Evolutionary conservation across 1,140 invertebrate genomes (phyloP).

Genomic region (Coelopa frigida): DNA sequence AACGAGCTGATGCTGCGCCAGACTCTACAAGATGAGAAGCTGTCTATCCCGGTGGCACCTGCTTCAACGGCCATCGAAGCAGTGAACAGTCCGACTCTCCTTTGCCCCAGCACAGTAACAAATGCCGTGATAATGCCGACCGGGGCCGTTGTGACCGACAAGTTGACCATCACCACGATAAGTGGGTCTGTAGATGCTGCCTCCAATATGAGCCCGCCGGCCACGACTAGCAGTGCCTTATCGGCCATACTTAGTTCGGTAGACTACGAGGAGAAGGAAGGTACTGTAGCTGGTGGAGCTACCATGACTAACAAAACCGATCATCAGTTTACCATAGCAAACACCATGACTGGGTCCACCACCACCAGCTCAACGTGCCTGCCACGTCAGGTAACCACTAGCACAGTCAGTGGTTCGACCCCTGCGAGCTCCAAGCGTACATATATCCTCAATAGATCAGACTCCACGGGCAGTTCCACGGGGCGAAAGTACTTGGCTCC

Average conservation of each 20-base stretch:
- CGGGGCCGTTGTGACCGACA: too few species aligned
- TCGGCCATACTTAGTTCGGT: slow-evolving; percentile 40
- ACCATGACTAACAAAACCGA: not conserved
- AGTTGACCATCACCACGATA: slow-evolving; percentile 33
- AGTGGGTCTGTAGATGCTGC: slow-evolving; percentile 36
- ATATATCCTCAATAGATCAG: slow-evolving; percentile 53
- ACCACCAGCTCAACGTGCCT: too few species aligned
- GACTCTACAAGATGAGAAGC: slow-evolving; percentile 53
- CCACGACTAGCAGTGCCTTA: slow-evolving; percentile 38
- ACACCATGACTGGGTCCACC: too few species aligned
- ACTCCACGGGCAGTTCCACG: slow-evolving; percentile 71
- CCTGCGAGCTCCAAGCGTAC: slow-evolving; percentile 52
- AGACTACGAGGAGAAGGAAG: slow-evolving; percentile 39
- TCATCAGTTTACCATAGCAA: too few species aligned
- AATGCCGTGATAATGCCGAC: too few species aligned
- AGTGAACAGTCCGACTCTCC: slow-evolving; percentile 34
- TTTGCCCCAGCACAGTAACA: too few species aligned
- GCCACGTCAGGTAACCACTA: too few species aligned
- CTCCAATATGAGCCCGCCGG: too few species aligned
- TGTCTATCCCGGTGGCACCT: slow-evolving; percentile 6
- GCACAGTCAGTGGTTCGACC: too few species aligned
- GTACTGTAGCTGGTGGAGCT: not conserved
- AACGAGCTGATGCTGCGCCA: slow-evolving; percentile 61
- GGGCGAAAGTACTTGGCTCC: slow-evolving; percentile 82
- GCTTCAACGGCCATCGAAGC: slow-evolving; percentile 32